These are phyloP conservation scores for Calliopsis andreniformis DNA, from an alignment of 1,140 invertebrate genomes.

Conservation along the genomic window DNA sequence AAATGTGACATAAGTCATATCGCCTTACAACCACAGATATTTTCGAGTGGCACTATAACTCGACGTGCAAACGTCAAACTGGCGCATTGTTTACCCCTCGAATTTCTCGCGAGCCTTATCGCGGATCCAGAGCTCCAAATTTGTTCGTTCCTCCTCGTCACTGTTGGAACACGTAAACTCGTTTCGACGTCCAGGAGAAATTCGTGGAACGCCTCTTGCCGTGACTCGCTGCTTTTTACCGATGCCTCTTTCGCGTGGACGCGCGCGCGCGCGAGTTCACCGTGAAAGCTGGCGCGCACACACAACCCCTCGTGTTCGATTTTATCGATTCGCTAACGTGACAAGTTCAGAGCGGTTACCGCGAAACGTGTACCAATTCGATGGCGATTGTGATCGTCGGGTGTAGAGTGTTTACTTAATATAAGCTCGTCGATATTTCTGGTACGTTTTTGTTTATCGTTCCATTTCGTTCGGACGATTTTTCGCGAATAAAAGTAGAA, in stretches of 20 bases:
- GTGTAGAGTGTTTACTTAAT: no score
- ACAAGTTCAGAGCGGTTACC: constrained; percentile 12
- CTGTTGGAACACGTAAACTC: constrained; percentile 16
- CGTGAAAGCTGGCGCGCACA: not conserved
- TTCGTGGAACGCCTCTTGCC: not conserved
- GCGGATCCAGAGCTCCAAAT: not conserved
- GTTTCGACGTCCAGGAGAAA: not conserved
- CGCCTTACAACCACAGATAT: no score
- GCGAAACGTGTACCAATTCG: not conserved
- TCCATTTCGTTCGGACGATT: no score
- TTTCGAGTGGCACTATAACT: no score
- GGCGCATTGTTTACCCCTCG: constrained; percentile 21
- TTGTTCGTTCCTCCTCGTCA: not conserved
- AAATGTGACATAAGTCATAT: no score
- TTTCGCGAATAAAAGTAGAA: not conserved
- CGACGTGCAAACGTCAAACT: no score
- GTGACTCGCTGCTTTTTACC: constrained; percentile 6
- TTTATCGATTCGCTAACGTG: constrained; percentile 25
- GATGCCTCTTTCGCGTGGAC: not conserved
- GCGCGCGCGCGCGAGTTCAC: not conserved
- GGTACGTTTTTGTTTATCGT: no score
- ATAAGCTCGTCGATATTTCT: no score
- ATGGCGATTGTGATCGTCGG: not conserved
- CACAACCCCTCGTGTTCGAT: constrained; percentile 13
- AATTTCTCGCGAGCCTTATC: not conserved